Conservation (phyloP, 2,888 invertebrate genomes). For the Ceratothoa steindachneri region DNA sequence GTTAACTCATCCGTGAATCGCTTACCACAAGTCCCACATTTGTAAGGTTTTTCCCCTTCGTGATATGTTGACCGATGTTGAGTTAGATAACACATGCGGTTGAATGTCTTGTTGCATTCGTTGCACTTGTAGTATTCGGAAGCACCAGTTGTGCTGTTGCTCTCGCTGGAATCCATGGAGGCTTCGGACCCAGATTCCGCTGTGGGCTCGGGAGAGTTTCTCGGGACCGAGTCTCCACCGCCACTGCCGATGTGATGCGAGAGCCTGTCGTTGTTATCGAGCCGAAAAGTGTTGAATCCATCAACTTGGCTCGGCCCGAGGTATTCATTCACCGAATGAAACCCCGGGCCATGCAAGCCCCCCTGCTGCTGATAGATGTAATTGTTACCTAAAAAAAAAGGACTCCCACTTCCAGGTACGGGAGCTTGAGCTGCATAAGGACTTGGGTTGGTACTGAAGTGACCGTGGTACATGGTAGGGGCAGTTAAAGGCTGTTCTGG, state of each 20-base stretch:
- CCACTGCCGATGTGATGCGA: not conserved
- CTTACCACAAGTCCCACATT: constrained; percentile 80
- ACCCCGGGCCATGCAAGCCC: constrained; percentile 44
- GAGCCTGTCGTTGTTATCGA: constrained; percentile 21
- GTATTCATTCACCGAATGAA: constrained; percentile 40
- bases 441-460: constrained; percentile 41
- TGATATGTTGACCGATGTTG: constrained; percentile 88
- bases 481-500: constrained; percentile 32
- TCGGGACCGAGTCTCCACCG: not conserved
- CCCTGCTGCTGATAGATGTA: constrained; percentile 14
- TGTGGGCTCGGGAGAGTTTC: constrained; percentile 26
- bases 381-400: constrained; percentile 28
- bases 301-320: constrained; percentile 33
- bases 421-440: constrained; percentile 31
- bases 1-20: constrained; percentile 68
- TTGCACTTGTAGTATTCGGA: constrained; percentile 54
- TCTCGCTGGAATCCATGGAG: constrained; percentile 42
- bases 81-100: constrained; percentile 79
- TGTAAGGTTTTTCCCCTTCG: constrained; percentile 77
- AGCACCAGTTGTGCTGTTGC: constrained; percentile 21
- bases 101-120: constrained; percentile 76
- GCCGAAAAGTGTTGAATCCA: constrained; percentile 27
- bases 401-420: constrained; percentile 26
- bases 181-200: constrained; percentile 37
- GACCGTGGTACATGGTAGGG: constrained; percentile 42